phyloP scores from a whole-genome alignment of 64 coral and sea anemone genomes.

The Porites lutea region DNA sequence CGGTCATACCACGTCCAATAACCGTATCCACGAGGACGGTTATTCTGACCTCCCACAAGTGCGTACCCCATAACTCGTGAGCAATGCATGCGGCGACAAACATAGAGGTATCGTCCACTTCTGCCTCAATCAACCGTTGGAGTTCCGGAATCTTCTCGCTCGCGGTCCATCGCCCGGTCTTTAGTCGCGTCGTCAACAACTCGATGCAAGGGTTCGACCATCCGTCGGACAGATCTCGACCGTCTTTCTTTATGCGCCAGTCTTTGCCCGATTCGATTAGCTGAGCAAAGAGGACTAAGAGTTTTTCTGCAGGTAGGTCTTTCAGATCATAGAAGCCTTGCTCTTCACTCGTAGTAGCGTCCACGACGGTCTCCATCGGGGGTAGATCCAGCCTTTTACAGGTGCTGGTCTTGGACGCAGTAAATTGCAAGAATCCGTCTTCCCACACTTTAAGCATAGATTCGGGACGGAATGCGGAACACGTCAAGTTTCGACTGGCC shows the following conservation, averaged over 20 bases:
- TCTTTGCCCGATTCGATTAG: neutral
- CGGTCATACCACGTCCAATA: neutral
- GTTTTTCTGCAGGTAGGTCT: neutral
- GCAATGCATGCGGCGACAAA: neutral
- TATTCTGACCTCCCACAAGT: neutral
- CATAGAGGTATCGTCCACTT: neutral
- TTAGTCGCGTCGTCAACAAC: neutral
- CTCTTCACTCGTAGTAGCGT: neutral
- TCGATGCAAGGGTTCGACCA: neutral
- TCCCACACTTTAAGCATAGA: neutral
- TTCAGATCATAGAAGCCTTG: neutral
- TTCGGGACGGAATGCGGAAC: neutral
- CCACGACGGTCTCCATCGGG: neutral
- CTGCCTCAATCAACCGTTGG: neutral
- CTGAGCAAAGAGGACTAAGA: neutral
- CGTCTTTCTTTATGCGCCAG: neutral
- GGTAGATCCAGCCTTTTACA: neutral
- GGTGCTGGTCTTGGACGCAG: neutral
- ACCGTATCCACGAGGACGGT: neutral
- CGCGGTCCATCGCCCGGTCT: neutral
- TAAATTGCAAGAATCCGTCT: neutral
- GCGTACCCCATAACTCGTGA: neutral
- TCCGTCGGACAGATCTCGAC: too few species aligned
- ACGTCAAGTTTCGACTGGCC: neutral
- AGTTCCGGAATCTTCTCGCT: neutral